A percentile compares a stretch with the other conserved stretches of the same genome.
phyloP scores from a whole-genome alignment of 2,888 invertebrate genomes.

The Electrophaes corylata region DNA sequence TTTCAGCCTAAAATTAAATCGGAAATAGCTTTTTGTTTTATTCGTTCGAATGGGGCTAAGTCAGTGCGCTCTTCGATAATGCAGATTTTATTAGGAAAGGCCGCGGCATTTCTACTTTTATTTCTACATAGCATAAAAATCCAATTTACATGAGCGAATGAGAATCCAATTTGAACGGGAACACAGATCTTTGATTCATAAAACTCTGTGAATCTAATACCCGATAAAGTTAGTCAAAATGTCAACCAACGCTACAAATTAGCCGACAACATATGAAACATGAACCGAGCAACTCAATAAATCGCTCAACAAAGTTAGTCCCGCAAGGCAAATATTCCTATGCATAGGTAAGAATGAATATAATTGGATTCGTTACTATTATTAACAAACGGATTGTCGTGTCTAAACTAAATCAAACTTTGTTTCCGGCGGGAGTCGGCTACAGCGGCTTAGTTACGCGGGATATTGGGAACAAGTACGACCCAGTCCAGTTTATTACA shows the following conservation, averaged over 20 bases:
- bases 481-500: conserved; percentile 63
- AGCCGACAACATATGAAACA: conserved; percentile 21
- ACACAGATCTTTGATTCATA: conserved; percentile 6
- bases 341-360: conserved; percentile 48
- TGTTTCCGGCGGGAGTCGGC: conserved; percentile 68
- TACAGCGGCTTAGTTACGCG: conserved; percentile 54
- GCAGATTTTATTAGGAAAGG: conserved; percentile 9
- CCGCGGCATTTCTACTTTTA: not conserved
- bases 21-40: conserved; percentile 33
- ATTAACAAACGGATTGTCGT: conserved; percentile 71
- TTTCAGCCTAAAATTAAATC: conserved; percentile 39
- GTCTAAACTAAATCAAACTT: conserved; percentile 80
- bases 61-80: conserved; percentile 18
- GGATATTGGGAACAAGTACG: conserved; percentile 59
- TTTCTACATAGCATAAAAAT: not conserved
- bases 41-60: conserved; percentile 21
- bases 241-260: conserved; percentile 23
- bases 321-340: conserved; percentile 33
- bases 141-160: not conserved
- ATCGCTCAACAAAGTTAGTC: conserved; percentile 41
- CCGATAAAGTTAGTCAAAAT: conserved; percentile 12
- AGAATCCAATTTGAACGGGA: not conserved
- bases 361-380: conserved; percentile 69
- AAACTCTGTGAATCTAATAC: conserved; percentile 11
- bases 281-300: conserved; percentile 41